Percentiles rank a stretch among this genome's conserved stretches.
Evolutionary conservation across 2,113 vertebrate genomes (phyloP).

Genomic region (Cercopithecus mona): DNA sequence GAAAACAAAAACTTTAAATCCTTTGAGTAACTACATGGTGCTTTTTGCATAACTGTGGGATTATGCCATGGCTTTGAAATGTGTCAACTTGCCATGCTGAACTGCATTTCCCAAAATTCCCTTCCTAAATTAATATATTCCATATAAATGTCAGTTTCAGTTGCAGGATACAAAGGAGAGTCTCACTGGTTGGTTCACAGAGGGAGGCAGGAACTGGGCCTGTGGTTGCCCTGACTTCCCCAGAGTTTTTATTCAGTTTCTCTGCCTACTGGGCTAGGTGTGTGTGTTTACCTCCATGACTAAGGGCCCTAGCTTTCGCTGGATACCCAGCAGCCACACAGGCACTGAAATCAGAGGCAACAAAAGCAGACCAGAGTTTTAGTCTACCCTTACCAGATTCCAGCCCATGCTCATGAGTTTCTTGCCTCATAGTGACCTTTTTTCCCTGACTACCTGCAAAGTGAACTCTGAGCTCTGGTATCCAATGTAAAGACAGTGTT

Average conservation of each 20-base stretch:
- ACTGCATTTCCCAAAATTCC: background rate
- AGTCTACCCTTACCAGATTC: background rate
- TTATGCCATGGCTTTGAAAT: background rate
- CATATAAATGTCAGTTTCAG: too few species aligned
- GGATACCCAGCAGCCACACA: background rate
- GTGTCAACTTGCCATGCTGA: background rate
- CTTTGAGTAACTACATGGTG: background rate
- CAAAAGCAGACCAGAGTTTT: background rate
- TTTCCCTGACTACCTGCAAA: background rate
- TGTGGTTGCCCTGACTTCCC: background rate
- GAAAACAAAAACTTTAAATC: background rate
- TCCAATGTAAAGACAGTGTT: background rate
- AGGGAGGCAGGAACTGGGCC: accelerated
- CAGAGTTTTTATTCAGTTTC: background rate
- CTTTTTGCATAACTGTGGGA: background rate
- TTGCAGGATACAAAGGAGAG: background rate
- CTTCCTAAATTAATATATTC: background rate
- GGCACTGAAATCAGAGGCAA: background rate
- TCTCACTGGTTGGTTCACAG: background rate
- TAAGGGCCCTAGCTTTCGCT: background rate
- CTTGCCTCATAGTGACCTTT: background rate
- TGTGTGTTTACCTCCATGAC: background rate
- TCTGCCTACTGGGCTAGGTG: background rate
- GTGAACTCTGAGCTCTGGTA: background rate
- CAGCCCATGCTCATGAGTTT: background rate